Base-by-base conservation (phyloP, 1,140 invertebrate genomes). In the Lasaia peninsularis region DNA sequence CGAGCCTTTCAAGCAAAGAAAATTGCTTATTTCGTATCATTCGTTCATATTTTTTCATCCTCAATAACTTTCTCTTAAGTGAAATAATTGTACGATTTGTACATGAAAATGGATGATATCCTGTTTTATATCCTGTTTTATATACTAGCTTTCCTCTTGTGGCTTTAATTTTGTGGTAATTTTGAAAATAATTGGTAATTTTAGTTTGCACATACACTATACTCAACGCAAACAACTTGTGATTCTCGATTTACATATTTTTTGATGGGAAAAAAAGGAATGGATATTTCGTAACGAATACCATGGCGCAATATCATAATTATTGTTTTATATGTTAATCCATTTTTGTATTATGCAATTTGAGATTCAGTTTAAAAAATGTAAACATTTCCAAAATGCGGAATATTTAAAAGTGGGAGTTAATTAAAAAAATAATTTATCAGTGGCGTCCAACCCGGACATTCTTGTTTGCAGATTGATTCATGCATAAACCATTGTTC, bases 11-110 rank as follows among this genome's bases (percentile, higher is more conserved):
- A 48, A 48, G 62, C 66, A 66, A 63, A 62, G 69, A 69, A 85
- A 80, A 83, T 86, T 83, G 74, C 76, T 81, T 77, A 78, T 80
- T 75, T 28, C 67, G 69, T 44, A 31, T 24, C 24, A 40, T 40
- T 56, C 40, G 35, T 56, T 48, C 44, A 48, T 21, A 48, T 4
- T 48, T 18, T 48, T 48, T 48, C 20, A 48, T 21, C 18, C 18
- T 48, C 11, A 20, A n/a, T 20, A 21, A 48, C 44, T 20, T 21
- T 28, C 8, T 20, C 18, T 21, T 48, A 48, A 48, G 24, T 28
- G 14, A 48, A 48, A 48, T 48, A 48, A 48, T 18, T n/a, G 20
- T 48, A 20, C 9, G 1, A 7, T 48, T 48, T 48, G 44, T 48
- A 20, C 1, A 48, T 28, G 24, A 28, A 28, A 28, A 5, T 28